phyloP scores from a whole-genome alignment of 1,140 invertebrate species.

The Sinella curviseta region DNA sequence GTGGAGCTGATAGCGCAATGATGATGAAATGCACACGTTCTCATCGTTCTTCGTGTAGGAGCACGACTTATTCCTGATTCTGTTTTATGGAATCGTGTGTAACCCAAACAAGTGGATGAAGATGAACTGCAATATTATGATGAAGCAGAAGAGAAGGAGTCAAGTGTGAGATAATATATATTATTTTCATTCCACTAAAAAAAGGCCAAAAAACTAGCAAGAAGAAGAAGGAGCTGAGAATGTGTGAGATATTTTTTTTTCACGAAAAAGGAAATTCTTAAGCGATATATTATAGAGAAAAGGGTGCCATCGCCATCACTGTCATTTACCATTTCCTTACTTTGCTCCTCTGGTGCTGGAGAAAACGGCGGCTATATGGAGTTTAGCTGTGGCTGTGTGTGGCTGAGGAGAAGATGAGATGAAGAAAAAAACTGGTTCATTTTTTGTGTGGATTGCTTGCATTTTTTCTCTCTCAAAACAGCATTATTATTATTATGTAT shows the following conservation, averaged over 20 bases:
- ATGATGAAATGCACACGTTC: neutral
- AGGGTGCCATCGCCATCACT: conserved; percentile 15
- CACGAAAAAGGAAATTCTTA: conserved; percentile 14
- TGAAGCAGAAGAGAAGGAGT: neutral
- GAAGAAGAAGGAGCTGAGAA: neutral
- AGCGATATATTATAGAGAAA: conserved; percentile 16
- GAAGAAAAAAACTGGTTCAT: neutral
- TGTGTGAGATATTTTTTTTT: neutral
- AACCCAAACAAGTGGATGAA: neutral
- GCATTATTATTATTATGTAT: neutral
- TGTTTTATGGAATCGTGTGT: too few species aligned
- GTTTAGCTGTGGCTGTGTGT: neutral
- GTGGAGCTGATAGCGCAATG: neutral
- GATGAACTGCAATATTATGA: conserved; percentile 15
- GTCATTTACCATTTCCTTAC: conserved; percentile 13
- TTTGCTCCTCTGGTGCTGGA: neutral
- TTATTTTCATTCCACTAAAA: neutral
- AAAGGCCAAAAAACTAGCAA: neutral
- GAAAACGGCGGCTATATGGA: neutral
- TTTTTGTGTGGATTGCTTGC: neutral
- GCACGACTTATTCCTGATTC: too few species aligned
- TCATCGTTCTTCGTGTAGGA: neutral
- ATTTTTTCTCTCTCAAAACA: neutral
- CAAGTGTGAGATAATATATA: neutral
- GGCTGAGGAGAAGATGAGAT: neutral